A percentile compares a stretch with the other conserved stretches of the same genome.
Conservation (phyloP, 2,113 vertebrate species). For the Pelmatolapia mariae region DNA sequence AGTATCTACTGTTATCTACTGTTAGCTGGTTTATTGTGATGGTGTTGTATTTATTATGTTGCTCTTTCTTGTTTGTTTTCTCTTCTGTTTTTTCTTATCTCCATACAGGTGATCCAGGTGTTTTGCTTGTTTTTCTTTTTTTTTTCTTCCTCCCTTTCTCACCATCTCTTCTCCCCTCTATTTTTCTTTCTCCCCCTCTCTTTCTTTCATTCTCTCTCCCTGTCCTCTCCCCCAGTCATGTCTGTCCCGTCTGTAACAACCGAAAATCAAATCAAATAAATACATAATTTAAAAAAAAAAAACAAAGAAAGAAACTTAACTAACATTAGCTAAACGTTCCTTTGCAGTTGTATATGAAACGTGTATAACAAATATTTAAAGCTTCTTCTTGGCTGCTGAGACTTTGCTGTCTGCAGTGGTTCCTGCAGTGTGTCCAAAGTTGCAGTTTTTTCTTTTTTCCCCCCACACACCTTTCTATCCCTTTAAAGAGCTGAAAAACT, state of each 20-base stretch:
- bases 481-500: not conserved
- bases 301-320: too few species aligned
- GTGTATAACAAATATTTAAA: not conserved
- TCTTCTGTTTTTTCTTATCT: too few species aligned
- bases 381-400: not conserved
- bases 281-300: not conserved
- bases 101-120: too few species aligned
- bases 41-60: rapidly evolving
- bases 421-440: not conserved
- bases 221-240: too few species aligned
- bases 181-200: too few species aligned
- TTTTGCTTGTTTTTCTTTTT: too few species aligned
- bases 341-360: not conserved
- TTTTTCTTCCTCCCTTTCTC: too few species aligned
- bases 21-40: not conserved
- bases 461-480: not conserved
- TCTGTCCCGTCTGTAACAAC: too few species aligned
- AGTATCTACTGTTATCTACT: not conserved
- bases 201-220: too few species aligned
- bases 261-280: too few species aligned
- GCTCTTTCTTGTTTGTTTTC: too few species aligned
- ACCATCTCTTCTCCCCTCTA: too few species aligned
- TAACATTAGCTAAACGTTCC: not conserved
- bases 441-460: not conserved
- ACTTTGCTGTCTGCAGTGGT: not conserved